Evolutionary conservation across 1,140 invertebrate genomes (phyloP), one percentile per base, ranked within the genome.

Genomic region (Octopus sinensis): DNA sequence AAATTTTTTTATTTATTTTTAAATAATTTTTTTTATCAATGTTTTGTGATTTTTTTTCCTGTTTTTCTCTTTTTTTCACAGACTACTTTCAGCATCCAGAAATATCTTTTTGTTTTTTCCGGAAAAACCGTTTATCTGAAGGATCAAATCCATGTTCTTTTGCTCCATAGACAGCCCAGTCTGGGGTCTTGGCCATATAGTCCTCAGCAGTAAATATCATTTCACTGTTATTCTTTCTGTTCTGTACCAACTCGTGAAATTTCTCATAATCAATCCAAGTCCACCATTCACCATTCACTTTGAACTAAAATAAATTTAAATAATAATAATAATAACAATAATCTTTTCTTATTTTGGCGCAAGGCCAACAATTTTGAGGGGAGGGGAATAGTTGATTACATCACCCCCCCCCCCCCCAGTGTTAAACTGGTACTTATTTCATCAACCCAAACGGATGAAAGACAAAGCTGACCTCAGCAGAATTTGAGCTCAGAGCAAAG

Each of bases 211-310:
- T 90, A 85, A 94, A 94, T 82, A 86, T 84, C 78, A 83, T 79
- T 54, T 90, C 91, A 71, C 88, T 84, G 82, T 87, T 89, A 52
- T 86, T 83, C 81, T 90, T 89, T 84, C 90, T 92, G 51, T 87
- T 82, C 53, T 88, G 81, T 3, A 93, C 84, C 0, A 94, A 87
- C 53, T 91, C 79, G 84, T 93, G 92, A 86, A 93, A 94, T 82
- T 91, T 92, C 4, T 91, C 90, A 86, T 94, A 94, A 86, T 94
- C 92, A 79, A 94, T 94, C 93, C 93, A 94, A 23, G 93, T 94
- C 85, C 91, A 90, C 93, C 93, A 94, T 82, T 91, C 88, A 9
- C 88, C 91, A 86, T 93, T 85, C 1, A 92, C 87, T 80, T 91
- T 89, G 84, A 93, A 93, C 92, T 92, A 85, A 81, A 90, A 87